Base-by-base conservation (phyloP, 1,140 invertebrate species). In the Lethrus apterus region DNA sequence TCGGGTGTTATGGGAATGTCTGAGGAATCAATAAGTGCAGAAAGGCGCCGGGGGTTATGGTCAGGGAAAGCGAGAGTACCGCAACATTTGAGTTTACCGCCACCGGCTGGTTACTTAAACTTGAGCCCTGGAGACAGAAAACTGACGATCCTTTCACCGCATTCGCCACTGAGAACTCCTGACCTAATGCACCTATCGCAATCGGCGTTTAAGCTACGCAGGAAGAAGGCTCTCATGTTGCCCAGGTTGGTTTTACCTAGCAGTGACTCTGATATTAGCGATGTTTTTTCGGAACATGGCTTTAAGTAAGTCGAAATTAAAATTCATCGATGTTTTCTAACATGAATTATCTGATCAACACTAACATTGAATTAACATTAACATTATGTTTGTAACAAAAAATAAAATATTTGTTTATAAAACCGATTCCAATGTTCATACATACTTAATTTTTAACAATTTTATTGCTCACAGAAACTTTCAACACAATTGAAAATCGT, bases 91-190 rank as follows among this genome's bases (percentile, higher is more conserved):
- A 83, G 81, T 51, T 63, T 86, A 13, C 81, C 81, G 1, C 79
- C 81, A 0, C 45, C 73, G 62, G 54, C 72, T 53, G 31, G 57
- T 59, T 56, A 75, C 69, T 34, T 74, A 58, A 60, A 68, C 65
- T 21, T 74, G 56, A 48, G 74, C 67, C 51, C 76, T 3, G 65
- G 73, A 19, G 77, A 79, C 42, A 59, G 78, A 11, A 74, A 70
- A 30, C 71, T 86, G 17, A 85, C 80, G 4, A 86, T 86, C 32
- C 65, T 86, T 26, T 84, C 81, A 31, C 83, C 83, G 0, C 83
- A 85, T 61, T 84, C 80, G 56, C 83, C 82, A 0, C 63, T 78
- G 7, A 71, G 72, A 3, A 63, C 73, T 17, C 67, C 67, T 2
- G 80, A 82, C 55, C 69, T 78, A 13, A 74, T 79, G 51, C 77